These are phyloP conservation scores for Apomyelois bistriatella DNA, from an alignment of 2,888 invertebrate genomes.

Conservation along the genomic window DNA sequence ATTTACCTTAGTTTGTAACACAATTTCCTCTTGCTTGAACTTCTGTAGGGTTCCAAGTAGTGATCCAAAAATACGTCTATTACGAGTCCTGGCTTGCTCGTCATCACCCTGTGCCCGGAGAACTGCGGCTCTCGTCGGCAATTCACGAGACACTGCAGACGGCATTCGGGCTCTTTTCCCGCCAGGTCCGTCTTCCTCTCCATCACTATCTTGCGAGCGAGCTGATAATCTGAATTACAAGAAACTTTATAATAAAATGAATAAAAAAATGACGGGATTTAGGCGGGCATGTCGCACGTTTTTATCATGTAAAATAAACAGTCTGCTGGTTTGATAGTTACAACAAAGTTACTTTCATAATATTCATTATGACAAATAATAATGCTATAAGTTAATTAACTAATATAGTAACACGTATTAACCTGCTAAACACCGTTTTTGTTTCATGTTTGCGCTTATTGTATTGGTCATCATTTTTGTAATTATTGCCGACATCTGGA, in stretches of 20 bases:
- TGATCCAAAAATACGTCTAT: slow-evolving; percentile 97
- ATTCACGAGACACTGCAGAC: slow-evolving; percentile 91
- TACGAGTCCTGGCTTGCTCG: slow-evolving; percentile 89
- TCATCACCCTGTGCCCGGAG: slow-evolving; percentile 89
- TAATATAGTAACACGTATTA: slow-evolving; percentile 3
- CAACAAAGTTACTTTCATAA: too few relatives aligned
- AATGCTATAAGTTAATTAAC: too few relatives aligned
- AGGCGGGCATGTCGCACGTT: too few relatives aligned
- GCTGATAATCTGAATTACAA: slow-evolving; percentile 54
- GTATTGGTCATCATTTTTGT: slow-evolving; percentile 70
- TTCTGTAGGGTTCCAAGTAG: slow-evolving; percentile 96
- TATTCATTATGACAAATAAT: too few relatives aligned
- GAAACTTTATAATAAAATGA: background rate
- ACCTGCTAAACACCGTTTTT: slow-evolving; percentile 81
- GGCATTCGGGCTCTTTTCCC: slow-evolving; percentile 55
- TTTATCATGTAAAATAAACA: too few relatives aligned
- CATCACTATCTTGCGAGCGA: slow-evolving; percentile 68
- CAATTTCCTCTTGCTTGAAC: slow-evolving; percentile 96
- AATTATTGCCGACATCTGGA: slow-evolving; percentile 53
- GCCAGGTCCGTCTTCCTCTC: slow-evolving; percentile 63
- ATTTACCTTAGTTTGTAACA: slow-evolving; percentile 86
- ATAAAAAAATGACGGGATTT: too few relatives aligned
- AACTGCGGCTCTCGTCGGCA: slow-evolving; percentile 84
- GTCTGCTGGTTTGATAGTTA: too few relatives aligned
- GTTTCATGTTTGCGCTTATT: slow-evolving; percentile 77